Evolutionary conservation across 2,888 invertebrate species (phyloP).

Genomic region (Ochropleura plecta): DNA sequence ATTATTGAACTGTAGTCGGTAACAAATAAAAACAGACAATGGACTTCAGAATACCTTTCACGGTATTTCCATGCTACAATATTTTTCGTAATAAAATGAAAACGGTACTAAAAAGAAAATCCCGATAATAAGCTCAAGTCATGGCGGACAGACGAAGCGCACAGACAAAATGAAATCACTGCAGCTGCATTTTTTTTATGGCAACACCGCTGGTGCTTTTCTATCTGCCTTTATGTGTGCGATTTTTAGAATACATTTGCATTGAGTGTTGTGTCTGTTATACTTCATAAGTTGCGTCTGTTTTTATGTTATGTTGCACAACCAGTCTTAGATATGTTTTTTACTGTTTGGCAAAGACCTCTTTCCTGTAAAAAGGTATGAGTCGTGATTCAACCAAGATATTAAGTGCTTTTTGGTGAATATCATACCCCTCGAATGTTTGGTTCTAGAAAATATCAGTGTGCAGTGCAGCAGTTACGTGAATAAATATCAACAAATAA

Average conservation of each 20-base stretch:
- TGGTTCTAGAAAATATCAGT: background rate
- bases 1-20: background rate
- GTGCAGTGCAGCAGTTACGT: background rate
- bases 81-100: slow-evolving; percentile 23
- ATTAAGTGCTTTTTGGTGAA: background rate
- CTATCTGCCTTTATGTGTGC: background rate
- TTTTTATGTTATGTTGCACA: no score
- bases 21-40: background rate
- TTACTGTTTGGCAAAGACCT: background rate
- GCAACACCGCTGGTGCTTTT: background rate
- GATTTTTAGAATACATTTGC: background rate
- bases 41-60: background rate
- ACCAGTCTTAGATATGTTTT: background rate
- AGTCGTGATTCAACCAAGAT: background rate
- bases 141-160: slow-evolving; percentile 8
- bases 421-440: background rate
- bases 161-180: slow-evolving; percentile 47
- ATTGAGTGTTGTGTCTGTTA: background rate
- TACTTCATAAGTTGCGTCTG: background rate
- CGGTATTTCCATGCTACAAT: background rate
- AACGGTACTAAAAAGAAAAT: slow-evolving; percentile 15
- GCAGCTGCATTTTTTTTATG: slow-evolving; percentile 24
- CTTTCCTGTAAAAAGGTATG: background rate
- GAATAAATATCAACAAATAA: background rate
- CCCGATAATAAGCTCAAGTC: slow-evolving; percentile 16